A percentile compares a stretch with the other conserved stretches of the same genome.
Conservation (phyloP, 2,113 vertebrate species). For the Ceyx cyanopectus region DNA sequence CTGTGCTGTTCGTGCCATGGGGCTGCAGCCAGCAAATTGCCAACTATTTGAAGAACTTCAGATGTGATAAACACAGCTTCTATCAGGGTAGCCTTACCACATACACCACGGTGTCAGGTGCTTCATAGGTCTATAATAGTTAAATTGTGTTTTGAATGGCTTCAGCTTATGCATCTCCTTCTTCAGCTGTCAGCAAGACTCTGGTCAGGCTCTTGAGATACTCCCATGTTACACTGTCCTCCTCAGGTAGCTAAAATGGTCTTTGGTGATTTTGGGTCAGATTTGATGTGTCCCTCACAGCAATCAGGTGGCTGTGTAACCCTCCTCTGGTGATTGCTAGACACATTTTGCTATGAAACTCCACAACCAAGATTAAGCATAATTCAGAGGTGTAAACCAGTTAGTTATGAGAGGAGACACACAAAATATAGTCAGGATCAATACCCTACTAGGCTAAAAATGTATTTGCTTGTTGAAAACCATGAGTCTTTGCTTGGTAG, state of each 20-base stretch:
- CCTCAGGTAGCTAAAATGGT: background rate
- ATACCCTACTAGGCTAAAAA: background rate
- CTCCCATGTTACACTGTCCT: background rate
- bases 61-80: background rate
- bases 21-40: background rate
- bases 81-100: background rate
- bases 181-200: background rate
- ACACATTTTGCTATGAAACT: background rate
- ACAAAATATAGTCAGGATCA: background rate
- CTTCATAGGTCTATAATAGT: background rate
- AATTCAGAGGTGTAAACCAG: background rate
- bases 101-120: too few relatives aligned
- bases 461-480: background rate
- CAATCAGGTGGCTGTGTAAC: background rate
- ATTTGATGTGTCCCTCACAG: background rate
- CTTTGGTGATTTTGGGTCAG: background rate
- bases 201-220: background rate
- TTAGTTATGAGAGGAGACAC: background rate
- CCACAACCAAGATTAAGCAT: background rate
- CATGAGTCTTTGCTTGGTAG: background rate
- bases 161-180: background rate
- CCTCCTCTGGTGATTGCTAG: background rate
- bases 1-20: background rate
- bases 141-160: background rate
- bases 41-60: background rate